Evolutionary conservation across 2,888 invertebrate genomes (phyloP).

Genomic region (Punctoribates punctum): DNA sequence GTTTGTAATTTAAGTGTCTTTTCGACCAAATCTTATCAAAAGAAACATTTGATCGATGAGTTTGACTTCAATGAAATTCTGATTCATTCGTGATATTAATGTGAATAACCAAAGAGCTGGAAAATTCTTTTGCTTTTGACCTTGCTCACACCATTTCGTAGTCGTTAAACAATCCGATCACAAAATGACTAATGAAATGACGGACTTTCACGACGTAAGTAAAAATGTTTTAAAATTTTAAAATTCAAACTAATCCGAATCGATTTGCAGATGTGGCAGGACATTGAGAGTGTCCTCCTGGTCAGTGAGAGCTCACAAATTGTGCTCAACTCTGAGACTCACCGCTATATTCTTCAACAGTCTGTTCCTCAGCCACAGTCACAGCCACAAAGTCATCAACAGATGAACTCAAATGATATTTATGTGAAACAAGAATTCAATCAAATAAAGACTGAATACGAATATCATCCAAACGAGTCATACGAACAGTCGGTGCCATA

Average conservation of each 20-base stretch:
- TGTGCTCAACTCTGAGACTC: conserved; percentile 10
- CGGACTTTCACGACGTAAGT: conserved; percentile 49
- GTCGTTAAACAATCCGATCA: background rate
- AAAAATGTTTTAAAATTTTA: background rate
- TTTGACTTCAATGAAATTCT: no score
- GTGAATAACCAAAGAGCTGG: no score
- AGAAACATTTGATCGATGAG: no score
- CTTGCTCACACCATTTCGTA: background rate
- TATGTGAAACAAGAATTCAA: conserved; percentile 18
- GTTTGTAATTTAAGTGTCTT: no score
- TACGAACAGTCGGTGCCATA: conserved; percentile 30
- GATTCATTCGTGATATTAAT: no score
- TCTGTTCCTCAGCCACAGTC: background rate
- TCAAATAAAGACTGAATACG: conserved; percentile 7
- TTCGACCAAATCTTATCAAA: no score
- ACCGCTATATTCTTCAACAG: background rate
- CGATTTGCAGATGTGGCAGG: conserved; percentile 56
- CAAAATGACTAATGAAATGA: conserved; percentile 47
- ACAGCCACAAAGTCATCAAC: conserved; percentile 8
- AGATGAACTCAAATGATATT: background rate
- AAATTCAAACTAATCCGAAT: background rate
- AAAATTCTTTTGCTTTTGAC: no score
- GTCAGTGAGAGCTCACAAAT: conserved; percentile 50
- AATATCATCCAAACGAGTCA: background rate
- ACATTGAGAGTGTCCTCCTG: conserved; percentile 56